phyloP scores from a whole-genome alignment of 1,140 invertebrate species.

The Trichoplusia ni region DNA sequence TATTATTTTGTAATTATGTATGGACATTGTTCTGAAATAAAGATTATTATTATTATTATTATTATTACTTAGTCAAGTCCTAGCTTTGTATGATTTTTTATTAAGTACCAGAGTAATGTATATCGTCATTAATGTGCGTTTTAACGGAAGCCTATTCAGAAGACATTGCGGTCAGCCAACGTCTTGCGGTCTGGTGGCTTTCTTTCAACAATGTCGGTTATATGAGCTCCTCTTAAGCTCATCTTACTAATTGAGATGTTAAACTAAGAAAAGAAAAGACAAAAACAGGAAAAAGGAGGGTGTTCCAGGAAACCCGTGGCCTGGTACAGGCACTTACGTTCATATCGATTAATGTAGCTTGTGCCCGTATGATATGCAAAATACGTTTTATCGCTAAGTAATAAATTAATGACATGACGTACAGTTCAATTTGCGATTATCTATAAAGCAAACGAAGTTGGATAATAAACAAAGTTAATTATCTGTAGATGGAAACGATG shows the following conservation, averaged over 20 bases:
- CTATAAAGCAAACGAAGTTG: slow-evolving; percentile 25
- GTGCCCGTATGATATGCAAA: slow-evolving; percentile 25
- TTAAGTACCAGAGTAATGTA: not conserved
- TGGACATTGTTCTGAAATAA: too few relatives aligned
- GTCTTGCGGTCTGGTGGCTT: slow-evolving; percentile 1
- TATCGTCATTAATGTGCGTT: not conserved
- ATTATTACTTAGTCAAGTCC: too few relatives aligned
- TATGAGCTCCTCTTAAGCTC: slow-evolving; percentile 12
- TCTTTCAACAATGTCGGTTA: slow-evolving; percentile 10
- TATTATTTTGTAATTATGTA: too few relatives aligned
- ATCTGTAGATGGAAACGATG: slow-evolving; percentile 29
- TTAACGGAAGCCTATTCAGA: slow-evolving; percentile 19
- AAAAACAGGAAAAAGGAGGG: slow-evolving; percentile 6
- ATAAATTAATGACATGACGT: slow-evolving; percentile 30
- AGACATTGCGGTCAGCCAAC: slow-evolving; percentile 6
- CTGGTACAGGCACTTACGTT: slow-evolving; percentile 1
- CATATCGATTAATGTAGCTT: slow-evolving; percentile 15
- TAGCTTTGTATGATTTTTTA: not conserved
- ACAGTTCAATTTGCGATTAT: slow-evolving; percentile 32
- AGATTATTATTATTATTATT: too few relatives aligned
- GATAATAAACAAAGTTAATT: slow-evolving; percentile 30
- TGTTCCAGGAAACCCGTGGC: not conserved
- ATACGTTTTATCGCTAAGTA: slow-evolving; percentile 21
- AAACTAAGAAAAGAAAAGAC: slow-evolving; percentile 11
- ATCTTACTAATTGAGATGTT: slow-evolving; percentile 22